Percentiles rank a stretch among this genome's conserved stretches.
phyloP scores from a whole-genome alignment of 2,797 vertebrate species.

The Leontopithecus rosalia region DNA sequence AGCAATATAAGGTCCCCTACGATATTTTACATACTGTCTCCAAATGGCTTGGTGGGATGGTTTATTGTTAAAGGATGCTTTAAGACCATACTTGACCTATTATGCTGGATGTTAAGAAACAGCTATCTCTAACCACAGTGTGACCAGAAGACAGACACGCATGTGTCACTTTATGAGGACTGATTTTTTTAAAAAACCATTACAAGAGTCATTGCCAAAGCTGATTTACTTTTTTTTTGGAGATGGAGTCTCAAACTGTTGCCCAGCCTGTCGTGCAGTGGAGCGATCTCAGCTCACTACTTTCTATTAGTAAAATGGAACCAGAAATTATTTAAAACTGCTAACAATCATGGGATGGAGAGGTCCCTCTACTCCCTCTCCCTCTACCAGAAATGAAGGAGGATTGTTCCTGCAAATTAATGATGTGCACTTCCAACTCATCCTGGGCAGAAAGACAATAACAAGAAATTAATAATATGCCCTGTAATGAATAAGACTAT shows the following conservation, averaged over 20 bases:
- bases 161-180: slow-evolving; percentile 24
- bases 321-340: slow-evolving; percentile 62
- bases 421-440: not conserved
- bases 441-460: not conserved
- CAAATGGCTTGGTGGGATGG: not conserved
- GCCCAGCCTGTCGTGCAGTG: too few species aligned
- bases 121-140: not conserved
- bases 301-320: slow-evolving; percentile 63
- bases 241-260: too few species aligned
- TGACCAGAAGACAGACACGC: not conserved
- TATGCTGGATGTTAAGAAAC: not conserved
- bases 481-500: slow-evolving; percentile 47
- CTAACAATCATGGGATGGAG: slow-evolving; percentile 51
- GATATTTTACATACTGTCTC: not conserved
- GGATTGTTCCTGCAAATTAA: slow-evolving; percentile 6
- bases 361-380: not conserved
- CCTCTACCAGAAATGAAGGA: slow-evolving; percentile 31
- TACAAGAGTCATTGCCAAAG: slow-evolving; percentile 50
- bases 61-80: not conserved
- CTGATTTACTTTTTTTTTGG: slow-evolving; percentile 34
- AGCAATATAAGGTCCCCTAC: not conserved
- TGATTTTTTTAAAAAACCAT: slow-evolving; percentile 43
- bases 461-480: slow-evolving; percentile 55
- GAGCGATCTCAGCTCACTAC: too few species aligned
- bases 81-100: not conserved